Percentiles rank a stretch among this genome's conserved stretches.
Conservation (phyloP, 2,797 vertebrate genomes). For the Protonibea diacanthus region DNA sequence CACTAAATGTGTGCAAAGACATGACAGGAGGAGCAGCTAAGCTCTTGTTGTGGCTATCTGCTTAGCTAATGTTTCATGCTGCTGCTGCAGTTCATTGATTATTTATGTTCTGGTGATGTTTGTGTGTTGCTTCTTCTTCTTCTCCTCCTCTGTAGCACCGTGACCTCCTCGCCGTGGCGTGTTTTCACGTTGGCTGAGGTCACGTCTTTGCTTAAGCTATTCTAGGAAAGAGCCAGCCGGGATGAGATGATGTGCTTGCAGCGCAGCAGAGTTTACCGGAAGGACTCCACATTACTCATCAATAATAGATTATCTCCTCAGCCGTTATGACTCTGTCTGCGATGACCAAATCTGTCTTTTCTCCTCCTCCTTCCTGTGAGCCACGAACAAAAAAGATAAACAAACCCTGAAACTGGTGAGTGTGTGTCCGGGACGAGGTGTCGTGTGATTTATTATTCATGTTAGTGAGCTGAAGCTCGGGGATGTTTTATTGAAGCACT, state of each 20-base stretch:
- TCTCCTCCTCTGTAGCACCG: background rate
- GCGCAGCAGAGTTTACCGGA: conserved; percentile 76
- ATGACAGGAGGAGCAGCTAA: conserved; percentile 20
- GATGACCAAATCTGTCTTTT: conserved; percentile 12
- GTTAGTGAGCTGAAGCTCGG: conserved; percentile 56
- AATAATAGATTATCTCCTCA: conserved; percentile 79
- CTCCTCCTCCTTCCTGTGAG: background rate
- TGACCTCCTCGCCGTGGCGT: conserved; percentile 12
- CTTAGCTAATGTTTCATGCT: conserved; percentile 71
- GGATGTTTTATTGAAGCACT: conserved; percentile 75
- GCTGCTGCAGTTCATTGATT: conserved; percentile 86
- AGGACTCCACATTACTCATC: conserved; percentile 79
- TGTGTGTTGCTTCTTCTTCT: too few species aligned
- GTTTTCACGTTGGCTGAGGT: conserved; percentile 58
- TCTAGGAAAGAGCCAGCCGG: conserved; percentile 72
- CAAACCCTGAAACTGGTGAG: conserved; percentile 29
- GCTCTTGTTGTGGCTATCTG: conserved; percentile 41
- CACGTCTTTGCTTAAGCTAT: conserved; percentile 65
- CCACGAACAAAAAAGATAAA: background rate
- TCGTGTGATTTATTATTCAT: conserved; percentile 78
- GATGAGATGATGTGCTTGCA: conserved; percentile 66
- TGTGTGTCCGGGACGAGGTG: conserved; percentile 36
- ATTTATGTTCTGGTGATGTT: conserved; percentile 73
- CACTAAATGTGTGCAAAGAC: conserved; percentile 7
- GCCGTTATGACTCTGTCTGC: conserved; percentile 56